A percentile compares a stretch with the other conserved stretches of the same genome.
Evolutionary conservation across 2,113 vertebrate genomes (phyloP).

Genomic region (Anthoscopus minutus): DNA sequence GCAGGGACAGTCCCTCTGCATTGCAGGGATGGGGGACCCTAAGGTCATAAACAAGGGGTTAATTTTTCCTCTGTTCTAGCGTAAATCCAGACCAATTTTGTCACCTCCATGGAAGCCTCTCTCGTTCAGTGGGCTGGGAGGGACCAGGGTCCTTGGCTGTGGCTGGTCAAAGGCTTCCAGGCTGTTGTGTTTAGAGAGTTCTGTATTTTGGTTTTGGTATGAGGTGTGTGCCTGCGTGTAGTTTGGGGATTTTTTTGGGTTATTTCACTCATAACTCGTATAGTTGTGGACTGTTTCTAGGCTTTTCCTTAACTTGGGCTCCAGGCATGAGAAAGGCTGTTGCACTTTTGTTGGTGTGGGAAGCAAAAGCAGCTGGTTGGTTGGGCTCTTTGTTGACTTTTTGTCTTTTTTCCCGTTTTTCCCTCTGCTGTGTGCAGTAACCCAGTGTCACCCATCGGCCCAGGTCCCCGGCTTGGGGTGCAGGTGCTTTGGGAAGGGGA

Average conservation of each 20-base stretch:
- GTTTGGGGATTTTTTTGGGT: too few relatives aligned
- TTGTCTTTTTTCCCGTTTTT: background rate
- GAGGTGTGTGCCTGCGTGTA: fast-evolving
- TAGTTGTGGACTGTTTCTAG: background rate
- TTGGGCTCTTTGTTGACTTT: background rate
- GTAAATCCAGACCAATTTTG: background rate
- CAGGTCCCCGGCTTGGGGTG: background rate
- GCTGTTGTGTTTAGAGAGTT: background rate
- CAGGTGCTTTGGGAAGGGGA: background rate
- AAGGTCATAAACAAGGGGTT: background rate
- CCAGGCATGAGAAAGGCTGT: background rate
- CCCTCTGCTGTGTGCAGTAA: background rate
- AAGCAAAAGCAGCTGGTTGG: background rate
- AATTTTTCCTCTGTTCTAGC: background rate
- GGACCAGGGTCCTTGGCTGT: background rate
- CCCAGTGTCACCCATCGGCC: fast-evolving
- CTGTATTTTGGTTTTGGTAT: background rate
- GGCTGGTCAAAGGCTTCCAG: background rate
- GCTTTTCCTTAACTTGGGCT: background rate
- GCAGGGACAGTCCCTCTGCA: background rate
- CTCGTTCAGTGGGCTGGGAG: background rate
- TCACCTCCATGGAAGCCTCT: background rate
- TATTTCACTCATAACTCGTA: fast-evolving
- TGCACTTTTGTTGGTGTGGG: background rate
- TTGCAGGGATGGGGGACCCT: background rate